Conservation (phyloP, 1,140 invertebrate genomes). For the Heterodera schachtii region DNA sequence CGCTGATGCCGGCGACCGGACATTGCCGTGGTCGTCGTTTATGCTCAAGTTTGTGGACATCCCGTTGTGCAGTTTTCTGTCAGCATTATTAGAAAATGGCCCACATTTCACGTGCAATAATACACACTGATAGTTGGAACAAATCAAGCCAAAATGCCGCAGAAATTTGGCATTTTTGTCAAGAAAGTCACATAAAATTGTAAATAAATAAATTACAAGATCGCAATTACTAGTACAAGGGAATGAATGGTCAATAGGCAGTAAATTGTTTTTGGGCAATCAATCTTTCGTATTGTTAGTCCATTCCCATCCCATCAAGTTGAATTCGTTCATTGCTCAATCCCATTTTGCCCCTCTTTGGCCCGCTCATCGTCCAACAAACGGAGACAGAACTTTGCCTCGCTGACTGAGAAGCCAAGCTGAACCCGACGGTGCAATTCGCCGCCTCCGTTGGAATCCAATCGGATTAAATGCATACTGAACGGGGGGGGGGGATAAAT, state of each 20-base stretch:
- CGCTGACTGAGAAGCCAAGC: slow-evolving; percentile 32
- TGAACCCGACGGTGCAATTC: slow-evolving; percentile 27
- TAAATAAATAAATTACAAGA: not conserved
- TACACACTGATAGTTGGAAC: too few relatives aligned
- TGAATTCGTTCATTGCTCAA: not conserved
- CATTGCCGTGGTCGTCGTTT: too few relatives aligned
- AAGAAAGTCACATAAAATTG: too few relatives aligned
- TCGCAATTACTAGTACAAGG: not conserved
- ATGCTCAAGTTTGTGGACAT: not conserved
- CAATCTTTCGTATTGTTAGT: too few relatives aligned
- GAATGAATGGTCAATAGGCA: not conserved
- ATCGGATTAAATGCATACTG: slow-evolving; percentile 26
- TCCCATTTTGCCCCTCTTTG: not conserved
- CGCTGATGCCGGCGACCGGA: too few relatives aligned
- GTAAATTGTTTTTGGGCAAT: not conserved
- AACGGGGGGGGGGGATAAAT: not conserved
- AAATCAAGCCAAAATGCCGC: too few relatives aligned
- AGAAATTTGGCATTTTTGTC: too few relatives aligned
- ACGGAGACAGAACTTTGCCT: slow-evolving; percentile 37
- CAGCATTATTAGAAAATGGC: too few relatives aligned
- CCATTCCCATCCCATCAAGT: too few relatives aligned
- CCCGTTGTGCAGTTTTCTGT: not conserved
- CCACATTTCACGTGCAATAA: too few relatives aligned
- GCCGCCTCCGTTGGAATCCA: slow-evolving; percentile 12
- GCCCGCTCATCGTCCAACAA: slow-evolving; percentile 17